Conservation (phyloP, 2,888 invertebrate genomes). For the Schrankia costaestrigalis region DNA sequence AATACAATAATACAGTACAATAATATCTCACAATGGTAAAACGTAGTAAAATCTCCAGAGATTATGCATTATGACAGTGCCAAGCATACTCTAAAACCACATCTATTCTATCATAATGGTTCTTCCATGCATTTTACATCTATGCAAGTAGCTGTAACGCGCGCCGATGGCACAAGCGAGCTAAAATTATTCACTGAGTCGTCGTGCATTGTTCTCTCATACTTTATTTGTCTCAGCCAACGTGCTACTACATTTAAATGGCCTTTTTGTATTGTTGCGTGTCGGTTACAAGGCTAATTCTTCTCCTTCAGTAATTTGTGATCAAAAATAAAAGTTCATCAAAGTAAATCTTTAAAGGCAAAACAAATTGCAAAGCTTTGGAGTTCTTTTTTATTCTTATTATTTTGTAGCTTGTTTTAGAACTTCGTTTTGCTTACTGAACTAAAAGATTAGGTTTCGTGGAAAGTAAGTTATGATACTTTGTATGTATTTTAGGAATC, state of each 20-base stretch:
- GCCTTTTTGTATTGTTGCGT: slow-evolving; percentile 64
- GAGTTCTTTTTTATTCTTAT: background rate
- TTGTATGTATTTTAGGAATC: no score
- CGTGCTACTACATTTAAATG: slow-evolving; percentile 36
- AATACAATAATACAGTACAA: background rate
- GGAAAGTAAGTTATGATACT: no score
- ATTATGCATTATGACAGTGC: slow-evolving; percentile 17
- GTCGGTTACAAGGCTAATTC: slow-evolving; percentile 61
- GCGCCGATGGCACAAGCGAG: slow-evolving; percentile 54
- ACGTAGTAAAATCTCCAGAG: background rate
- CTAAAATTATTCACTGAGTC: slow-evolving; percentile 78
- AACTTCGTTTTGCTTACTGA: background rate
- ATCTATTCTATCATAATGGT: slow-evolving; percentile 13
- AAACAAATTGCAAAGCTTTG: slow-evolving; percentile 16
- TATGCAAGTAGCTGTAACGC: slow-evolving; percentile 41
- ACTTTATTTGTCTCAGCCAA: slow-evolving; percentile 68
- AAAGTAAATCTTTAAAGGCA: slow-evolving; percentile 40
- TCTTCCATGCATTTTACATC: slow-evolving; percentile 36
- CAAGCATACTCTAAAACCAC: background rate
- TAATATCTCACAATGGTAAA: background rate
- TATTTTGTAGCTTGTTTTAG: background rate
- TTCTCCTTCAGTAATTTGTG: slow-evolving; percentile 65
- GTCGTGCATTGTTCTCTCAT: slow-evolving; percentile 74
- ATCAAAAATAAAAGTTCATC: slow-evolving; percentile 59
- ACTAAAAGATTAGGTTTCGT: no score